These are phyloP conservation scores for Agonopterix alstromeriana DNA, from an alignment of 2,888 invertebrate species.

Conservation along the genomic window DNA sequence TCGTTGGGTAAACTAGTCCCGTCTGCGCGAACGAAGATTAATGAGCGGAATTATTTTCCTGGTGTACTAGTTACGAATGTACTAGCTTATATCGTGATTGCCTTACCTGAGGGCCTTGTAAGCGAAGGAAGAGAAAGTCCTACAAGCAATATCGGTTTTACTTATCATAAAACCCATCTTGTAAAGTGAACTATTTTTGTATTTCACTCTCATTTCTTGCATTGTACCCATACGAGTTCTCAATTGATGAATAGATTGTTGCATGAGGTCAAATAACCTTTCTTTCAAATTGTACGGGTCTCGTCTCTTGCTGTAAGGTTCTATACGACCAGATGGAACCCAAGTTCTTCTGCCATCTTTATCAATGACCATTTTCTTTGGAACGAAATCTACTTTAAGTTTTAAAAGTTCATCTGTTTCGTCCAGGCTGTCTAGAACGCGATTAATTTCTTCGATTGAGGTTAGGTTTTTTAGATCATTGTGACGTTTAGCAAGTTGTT, in stretches of 20 bases:
- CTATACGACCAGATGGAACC: constrained; percentile 12
- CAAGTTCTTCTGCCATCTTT: constrained; percentile 19
- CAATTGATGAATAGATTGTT: constrained; percentile 42
- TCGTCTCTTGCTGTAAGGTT: accelerated
- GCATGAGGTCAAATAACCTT: constrained; percentile 41
- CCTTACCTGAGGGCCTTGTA: constrained; percentile 8
- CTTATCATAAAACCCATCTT: constrained; percentile 49
- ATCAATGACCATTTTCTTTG: too few species aligned
- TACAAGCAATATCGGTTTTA: constrained; percentile 35
- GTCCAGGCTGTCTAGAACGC: too few species aligned
- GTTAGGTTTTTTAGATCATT: too few species aligned
- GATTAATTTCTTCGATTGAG: too few species aligned
- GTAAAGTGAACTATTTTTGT: constrained; percentile 24
- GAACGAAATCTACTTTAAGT: too few species aligned
- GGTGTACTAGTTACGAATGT: too few species aligned
- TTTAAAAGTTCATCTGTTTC: too few species aligned
- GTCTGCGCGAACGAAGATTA: too few species aligned
- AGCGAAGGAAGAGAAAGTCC: constrained; percentile 23
- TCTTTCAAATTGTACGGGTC: constrained; percentile 23
- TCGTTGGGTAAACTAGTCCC: too few species aligned
- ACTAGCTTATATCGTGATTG: too few species aligned
- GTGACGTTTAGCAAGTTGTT: too few species aligned
- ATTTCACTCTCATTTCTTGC: constrained; percentile 30
- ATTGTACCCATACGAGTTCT: constrained; percentile 42
- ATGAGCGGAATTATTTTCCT: too few species aligned